Percentiles rank a stretch among this genome's conserved stretches.
Evolutionary conservation across 2,888 invertebrate genomes (phyloP).

Genomic region (Hypomecis punctinalis): DNA sequence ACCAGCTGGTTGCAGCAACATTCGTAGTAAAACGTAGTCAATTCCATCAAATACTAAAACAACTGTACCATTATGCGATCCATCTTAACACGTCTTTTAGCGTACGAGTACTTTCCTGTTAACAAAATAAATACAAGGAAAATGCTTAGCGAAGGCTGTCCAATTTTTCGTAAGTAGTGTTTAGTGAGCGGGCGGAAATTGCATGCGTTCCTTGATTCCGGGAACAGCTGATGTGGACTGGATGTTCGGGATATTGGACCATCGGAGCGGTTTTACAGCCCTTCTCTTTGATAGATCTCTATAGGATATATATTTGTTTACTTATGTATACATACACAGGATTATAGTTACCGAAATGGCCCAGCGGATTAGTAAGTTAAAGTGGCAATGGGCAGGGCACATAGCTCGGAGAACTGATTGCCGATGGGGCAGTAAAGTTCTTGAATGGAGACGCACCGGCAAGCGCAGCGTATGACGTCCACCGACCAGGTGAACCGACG

Average conservation of each 20-base stretch:
- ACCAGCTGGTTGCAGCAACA: no score
- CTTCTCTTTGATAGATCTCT: neutral
- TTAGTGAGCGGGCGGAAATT: slow-evolving; percentile 26
- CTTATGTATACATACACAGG: no score
- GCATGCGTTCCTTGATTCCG: slow-evolving; percentile 19
- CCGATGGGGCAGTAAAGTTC: no score
- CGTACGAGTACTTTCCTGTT: neutral
- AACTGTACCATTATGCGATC: neutral
- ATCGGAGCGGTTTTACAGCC: slow-evolving; percentile 1
- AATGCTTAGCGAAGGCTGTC: slow-evolving; percentile 10
- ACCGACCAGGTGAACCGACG: no score
- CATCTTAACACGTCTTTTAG: slow-evolving; percentile 5
- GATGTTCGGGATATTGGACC: slow-evolving; percentile 3
- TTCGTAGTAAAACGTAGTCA: no score
- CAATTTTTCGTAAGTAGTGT: slow-evolving; percentile 30
- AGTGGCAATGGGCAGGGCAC: no score
- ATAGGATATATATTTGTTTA: no score
- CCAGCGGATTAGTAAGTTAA: no score
- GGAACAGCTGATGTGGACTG: slow-evolving; percentile 20
- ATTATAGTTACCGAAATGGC: no score
- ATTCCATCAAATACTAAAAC: neutral
- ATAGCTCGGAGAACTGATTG: no score
- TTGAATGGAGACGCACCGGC: no score
- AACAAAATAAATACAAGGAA: slow-evolving; percentile 23
- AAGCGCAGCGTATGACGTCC: no score